Percentiles rank a stretch among this genome's conserved stretches.
phyloP scores from a whole-genome alignment of 1,140 invertebrate species.

The Drosophila miranda region DNA sequence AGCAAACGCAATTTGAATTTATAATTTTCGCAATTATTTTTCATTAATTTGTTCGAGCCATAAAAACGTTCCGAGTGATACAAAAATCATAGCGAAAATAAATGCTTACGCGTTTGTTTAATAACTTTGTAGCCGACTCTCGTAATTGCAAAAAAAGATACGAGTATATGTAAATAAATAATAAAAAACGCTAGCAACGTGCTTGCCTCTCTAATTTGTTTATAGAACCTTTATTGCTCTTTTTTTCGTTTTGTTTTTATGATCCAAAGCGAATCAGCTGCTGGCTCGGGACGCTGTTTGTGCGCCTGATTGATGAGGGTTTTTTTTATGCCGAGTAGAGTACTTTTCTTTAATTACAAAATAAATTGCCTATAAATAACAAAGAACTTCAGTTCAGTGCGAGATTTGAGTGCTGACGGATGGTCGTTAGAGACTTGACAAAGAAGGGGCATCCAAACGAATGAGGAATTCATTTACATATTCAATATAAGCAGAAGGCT shows the following conservation, averaged over 20 bases:
- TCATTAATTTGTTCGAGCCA: constrained; percentile 66
- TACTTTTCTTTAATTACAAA: constrained; percentile 49
- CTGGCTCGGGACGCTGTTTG: constrained; percentile 15
- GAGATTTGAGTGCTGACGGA: no score
- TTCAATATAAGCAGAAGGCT: no score
- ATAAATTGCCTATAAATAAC: constrained; percentile 68
- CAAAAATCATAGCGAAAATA: constrained; percentile 75
- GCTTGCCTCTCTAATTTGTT: constrained; percentile 69
- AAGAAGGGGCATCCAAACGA: no score
- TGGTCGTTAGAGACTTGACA: no score
- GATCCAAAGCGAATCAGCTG: constrained; percentile 39
- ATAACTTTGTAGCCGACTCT: constrained; percentile 30
- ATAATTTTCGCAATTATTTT: constrained; percentile 79
- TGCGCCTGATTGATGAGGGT: constrained; percentile 59
- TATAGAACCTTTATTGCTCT: constrained; percentile 56
- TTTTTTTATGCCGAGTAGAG: constrained; percentile 18
- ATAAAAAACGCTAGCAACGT: constrained; percentile 27
- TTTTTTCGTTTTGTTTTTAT: constrained; percentile 31
- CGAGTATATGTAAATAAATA: constrained; percentile 41
- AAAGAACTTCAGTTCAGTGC: constrained; percentile 27
- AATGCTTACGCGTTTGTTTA: constrained; percentile 70
- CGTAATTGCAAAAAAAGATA: constrained; percentile 42
- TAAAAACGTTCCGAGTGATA: constrained; percentile 70
- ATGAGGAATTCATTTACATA: no score
- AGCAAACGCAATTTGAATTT: constrained; percentile 74